Conservation (phyloP, 2,113 vertebrate species). For the Pungitius pungitius region DNA sequence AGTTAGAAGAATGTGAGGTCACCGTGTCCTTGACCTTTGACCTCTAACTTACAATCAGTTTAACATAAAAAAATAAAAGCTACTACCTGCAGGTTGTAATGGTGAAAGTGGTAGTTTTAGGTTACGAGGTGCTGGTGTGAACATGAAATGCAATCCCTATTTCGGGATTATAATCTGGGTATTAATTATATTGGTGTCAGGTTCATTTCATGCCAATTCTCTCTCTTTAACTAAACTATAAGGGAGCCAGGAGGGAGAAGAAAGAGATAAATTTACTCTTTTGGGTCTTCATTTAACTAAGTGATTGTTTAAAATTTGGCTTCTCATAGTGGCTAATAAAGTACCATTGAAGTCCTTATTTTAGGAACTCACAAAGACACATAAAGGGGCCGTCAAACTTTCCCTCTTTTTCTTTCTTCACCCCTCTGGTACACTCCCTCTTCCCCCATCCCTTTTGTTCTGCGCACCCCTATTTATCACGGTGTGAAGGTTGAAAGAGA, state of each 20-base stretch:
- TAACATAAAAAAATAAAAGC: not conserved
- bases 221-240: no score
- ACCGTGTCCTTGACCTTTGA: no score
- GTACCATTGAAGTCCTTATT: not conserved
- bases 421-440: constrained; percentile 86
- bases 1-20: no score
- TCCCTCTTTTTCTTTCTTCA: constrained; percentile 68
- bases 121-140: not conserved
- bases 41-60: no score
- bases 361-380: not conserved
- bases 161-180: not conserved
- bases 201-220: no score
- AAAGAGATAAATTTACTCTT: not conserved
- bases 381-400: constrained; percentile 23
- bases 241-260: no score
- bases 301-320: not conserved
- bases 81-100: not conserved
- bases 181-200: not conserved
- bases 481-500: constrained; percentile 99
- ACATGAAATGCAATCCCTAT: not conserved
- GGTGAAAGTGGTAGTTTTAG: not conserved
- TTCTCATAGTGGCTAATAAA: not conserved
- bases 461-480: constrained; percentile 99
- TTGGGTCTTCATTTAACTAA: not conserved
- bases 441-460: constrained; percentile 94